These are phyloP conservation scores for Oreonectes daqikongensis DNA, from an alignment of 2,797 vertebrate species.

Conservation along the genomic window DNA sequence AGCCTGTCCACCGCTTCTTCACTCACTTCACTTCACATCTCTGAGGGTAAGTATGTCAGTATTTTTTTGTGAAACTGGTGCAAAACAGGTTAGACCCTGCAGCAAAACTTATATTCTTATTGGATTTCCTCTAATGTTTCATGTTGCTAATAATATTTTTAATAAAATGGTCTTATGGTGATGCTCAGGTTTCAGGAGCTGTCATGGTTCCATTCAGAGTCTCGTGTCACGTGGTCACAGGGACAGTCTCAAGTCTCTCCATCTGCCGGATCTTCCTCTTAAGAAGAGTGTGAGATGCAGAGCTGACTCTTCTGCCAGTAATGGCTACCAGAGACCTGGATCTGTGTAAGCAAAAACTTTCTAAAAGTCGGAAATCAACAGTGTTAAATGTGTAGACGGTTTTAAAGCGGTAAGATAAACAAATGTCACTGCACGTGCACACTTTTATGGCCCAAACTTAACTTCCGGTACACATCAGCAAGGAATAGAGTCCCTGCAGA, in stretches of 20 bases:
- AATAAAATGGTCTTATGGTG: background rate
- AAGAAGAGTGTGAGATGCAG: slow-evolving; percentile 79
- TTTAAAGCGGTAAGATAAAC: too few species aligned
- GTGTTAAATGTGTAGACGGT: background rate
- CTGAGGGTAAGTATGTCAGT: slow-evolving; percentile 71
- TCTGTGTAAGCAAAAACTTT: slow-evolving; percentile 84
- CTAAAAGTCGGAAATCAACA: background rate
- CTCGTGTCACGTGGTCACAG: slow-evolving; percentile 86
- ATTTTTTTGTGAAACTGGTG: too few species aligned
- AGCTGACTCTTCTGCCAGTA: slow-evolving; percentile 81
- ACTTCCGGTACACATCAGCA: too few species aligned
- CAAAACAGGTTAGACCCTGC: too few species aligned
- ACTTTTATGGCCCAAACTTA: too few species aligned
- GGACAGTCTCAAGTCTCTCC: slow-evolving; percentile 75
- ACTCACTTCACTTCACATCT: slow-evolving; percentile 88
- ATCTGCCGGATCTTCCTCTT: slow-evolving; percentile 82
- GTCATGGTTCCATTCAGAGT: slow-evolving; percentile 90
- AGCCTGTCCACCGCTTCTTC: slow-evolving; percentile 86
- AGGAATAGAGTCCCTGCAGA: too few species aligned
- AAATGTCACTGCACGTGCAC: too few species aligned
- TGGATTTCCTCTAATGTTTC: too few species aligned
- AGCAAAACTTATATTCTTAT: too few species aligned
- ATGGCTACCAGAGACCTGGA: slow-evolving; percentile 91
- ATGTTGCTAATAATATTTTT: background rate
- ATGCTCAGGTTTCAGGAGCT: slow-evolving; percentile 88